Base-by-base conservation (phyloP, 2,888 invertebrate species). In the Drosophila pseudotalamancana region DNA sequence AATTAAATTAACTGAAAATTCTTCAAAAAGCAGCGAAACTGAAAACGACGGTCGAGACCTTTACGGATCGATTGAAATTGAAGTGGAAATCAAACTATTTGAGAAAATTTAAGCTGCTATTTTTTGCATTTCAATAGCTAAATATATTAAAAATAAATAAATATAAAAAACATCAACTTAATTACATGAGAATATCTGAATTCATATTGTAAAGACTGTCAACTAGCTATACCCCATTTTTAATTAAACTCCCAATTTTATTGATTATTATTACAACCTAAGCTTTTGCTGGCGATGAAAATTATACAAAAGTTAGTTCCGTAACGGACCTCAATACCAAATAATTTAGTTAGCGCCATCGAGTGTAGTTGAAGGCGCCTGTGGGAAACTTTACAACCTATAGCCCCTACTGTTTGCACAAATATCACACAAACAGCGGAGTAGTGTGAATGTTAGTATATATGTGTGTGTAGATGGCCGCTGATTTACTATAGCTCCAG, bases 271-370 rank as follows among this genome's bases (percentile, higher is more conserved):
- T 72, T 60, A 59, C 35, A 48, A 57, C 63, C 46, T 72, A 50
- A 61, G 61, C 48, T 57, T 71, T 67, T 50, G 34, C 48, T n/a
- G 55, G 46, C 66, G 53, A 32, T 46, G 40, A 80, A 72, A 67
- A 66, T 70, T 72, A 56, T 39, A 68, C 54, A 73, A 59, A 61
- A 79, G 49, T 72, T 64, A 60, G 55, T 56, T 43, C 5, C 21
- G 42, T n/a, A 21, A 23, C 49, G 56, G 54, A 48, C 35, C 66
- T 27, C 66, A 66, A 67, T 72, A 71, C 81, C 66, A 84, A 84
- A 84, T 84, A 86, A 84, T 86, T 84, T 86, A 81, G 87, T 86
- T 83, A 60, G 84, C 75, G 71, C 80, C 78, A 54, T 49, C 65
- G 61, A 64, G 68, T 71, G 68, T 66, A 71, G 72, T 60, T 76